Conservation (phyloP, 2,797 vertebrate species). For the Pipistrellus kuhlii region DNA sequence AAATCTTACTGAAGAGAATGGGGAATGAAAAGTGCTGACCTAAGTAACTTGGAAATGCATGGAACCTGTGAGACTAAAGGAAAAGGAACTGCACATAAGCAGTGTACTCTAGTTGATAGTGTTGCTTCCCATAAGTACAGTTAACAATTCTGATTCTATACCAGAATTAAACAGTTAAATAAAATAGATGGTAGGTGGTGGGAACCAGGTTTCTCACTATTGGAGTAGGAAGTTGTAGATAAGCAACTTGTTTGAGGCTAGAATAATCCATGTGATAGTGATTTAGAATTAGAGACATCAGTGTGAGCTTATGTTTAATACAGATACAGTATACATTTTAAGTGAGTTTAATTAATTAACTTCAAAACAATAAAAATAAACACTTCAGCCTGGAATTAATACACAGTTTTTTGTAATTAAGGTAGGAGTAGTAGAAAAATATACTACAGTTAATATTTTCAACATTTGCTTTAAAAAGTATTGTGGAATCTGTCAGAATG, state of each 20-base stretch:
- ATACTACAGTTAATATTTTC: slow-evolving; percentile 38
- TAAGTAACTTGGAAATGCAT: slow-evolving; percentile 7
- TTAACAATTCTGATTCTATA: slow-evolving; percentile 16
- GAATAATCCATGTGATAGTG: background rate
- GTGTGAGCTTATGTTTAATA: background rate
- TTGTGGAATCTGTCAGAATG: slow-evolving; percentile 9
- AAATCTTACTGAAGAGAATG: background rate
- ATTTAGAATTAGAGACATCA: background rate
- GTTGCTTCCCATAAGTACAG: background rate
- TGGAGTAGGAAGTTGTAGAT: background rate
- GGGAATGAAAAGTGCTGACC: background rate
- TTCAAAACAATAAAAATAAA: slow-evolving; percentile 35
- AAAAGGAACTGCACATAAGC: background rate
- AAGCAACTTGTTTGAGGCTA: background rate
- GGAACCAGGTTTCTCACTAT: slow-evolving; percentile 2
- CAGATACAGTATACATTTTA: background rate
- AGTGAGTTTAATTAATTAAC: slow-evolving; percentile 30
- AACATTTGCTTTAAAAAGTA: slow-evolving; percentile 43
- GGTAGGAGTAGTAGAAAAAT: slow-evolving; percentile 19
- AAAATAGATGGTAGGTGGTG: background rate
- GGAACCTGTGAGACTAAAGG: background rate
- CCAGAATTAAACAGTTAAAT: background rate
- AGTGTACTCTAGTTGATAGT: background rate
- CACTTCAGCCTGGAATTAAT: slow-evolving; percentile 37
- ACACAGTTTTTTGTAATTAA: slow-evolving; percentile 15